Conservation (phyloP, 2,113 vertebrate species). For the Aramus guarauna region DNA sequence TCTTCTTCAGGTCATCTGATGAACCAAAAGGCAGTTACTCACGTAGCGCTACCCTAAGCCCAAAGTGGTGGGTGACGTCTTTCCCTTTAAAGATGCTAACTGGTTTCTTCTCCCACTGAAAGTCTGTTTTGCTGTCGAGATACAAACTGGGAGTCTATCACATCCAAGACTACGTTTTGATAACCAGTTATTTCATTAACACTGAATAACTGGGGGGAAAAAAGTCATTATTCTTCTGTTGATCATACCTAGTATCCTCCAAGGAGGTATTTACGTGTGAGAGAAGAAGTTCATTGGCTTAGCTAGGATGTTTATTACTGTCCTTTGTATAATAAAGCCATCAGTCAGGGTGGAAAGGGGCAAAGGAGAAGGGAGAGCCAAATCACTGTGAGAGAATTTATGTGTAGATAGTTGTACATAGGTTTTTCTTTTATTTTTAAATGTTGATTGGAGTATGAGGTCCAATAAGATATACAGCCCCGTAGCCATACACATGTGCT, state of each 20-base stretch:
- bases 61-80: neutral
- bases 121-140: neutral
- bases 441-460: conserved; percentile 23
- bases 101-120: neutral
- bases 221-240: neutral
- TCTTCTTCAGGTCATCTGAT: neutral
- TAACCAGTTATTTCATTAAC: neutral
- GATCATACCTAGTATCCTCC: neutral
- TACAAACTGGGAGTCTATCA: neutral
- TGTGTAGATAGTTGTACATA: conserved; percentile 6
- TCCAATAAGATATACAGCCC: conserved; percentile 43
- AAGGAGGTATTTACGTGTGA: neutral
- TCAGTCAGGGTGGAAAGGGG: neutral
- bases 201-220: neutral
- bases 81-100: neutral
- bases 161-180: neutral
- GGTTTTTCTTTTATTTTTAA: conserved; percentile 48
- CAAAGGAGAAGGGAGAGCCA: neutral
- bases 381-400: conserved; percentile 3
- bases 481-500: conserved; percentile 43
- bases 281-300: conserved; percentile 16
- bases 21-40: neutral
- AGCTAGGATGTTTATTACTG: conserved; percentile 17
- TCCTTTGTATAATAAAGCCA: conserved; percentile 24
- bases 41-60: neutral